Conservation (phyloP, 1,140 invertebrate genomes). For the Nautilus pompilius region DNA sequence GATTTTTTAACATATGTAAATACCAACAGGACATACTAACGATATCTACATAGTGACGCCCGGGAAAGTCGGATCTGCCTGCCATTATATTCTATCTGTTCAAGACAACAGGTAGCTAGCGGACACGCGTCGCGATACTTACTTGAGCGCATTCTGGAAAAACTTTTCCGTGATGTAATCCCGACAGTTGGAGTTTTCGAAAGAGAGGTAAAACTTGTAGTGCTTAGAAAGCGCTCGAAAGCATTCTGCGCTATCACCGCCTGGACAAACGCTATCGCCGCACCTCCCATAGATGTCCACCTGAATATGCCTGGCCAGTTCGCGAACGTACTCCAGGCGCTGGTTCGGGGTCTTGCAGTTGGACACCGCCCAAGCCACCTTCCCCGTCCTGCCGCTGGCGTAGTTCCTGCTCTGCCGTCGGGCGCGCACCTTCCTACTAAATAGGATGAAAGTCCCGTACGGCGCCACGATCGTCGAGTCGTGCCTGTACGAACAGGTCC, state of each 20-base stretch:
- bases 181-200: slow-evolving; percentile 86
- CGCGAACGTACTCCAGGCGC: slow-evolving; percentile 58
- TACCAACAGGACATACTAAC: too few relatives aligned
- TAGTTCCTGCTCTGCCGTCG: slow-evolving; percentile 42
- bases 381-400: slow-evolving; percentile 36
- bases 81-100: too few relatives aligned
- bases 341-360: slow-evolving; percentile 61
- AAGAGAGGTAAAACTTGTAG: slow-evolving; percentile 54
- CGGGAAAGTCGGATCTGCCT: too few relatives aligned
- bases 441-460: slow-evolving; percentile 91
- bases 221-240: slow-evolving; percentile 18
- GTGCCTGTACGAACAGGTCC: slow-evolving; percentile 81
- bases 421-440: slow-evolving; percentile 10
- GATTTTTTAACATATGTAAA: too few relatives aligned
- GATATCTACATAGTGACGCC: too few relatives aligned
- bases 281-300: slow-evolving; percentile 68
- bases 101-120: too few relatives aligned
- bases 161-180: slow-evolving; percentile 98
- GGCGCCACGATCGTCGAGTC: slow-evolving; percentile 95
- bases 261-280: slow-evolving; percentile 22
- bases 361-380: slow-evolving; percentile 64
- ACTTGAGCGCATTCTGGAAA: slow-evolving; percentile 58
- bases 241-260: slow-evolving; percentile 12
- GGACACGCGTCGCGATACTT: too few relatives aligned
- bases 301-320: slow-evolving; percentile 58